phyloP scores from a whole-genome alignment of 2,888 invertebrate genomes.

The Pandemis cinnamomeana region DNA sequence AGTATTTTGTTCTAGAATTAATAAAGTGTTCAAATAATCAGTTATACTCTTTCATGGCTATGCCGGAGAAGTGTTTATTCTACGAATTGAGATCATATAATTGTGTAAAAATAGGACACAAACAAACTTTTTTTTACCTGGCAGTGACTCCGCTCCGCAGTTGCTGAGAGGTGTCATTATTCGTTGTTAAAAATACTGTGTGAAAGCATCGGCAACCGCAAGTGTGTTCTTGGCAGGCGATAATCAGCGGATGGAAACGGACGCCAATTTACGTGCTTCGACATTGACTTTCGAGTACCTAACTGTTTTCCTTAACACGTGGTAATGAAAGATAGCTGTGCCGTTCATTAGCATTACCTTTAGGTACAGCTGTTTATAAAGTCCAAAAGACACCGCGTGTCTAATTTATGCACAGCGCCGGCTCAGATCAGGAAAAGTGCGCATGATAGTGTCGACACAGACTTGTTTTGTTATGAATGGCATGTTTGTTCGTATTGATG shows the following conservation, averaged over 20 bases:
- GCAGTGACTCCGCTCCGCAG: slow-evolving; percentile 22
- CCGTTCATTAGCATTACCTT: neutral
- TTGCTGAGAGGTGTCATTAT: slow-evolving; percentile 29
- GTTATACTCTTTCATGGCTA: neutral
- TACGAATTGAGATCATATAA: neutral
- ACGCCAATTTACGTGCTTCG: slow-evolving; percentile 21
- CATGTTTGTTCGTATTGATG: neutral
- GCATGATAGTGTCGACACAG: neutral
- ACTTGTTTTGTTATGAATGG: neutral
- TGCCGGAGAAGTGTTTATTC: neutral
- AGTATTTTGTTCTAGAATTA: neutral
- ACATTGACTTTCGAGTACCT: slow-evolving; percentile 34
- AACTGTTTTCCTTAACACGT: slow-evolving; percentile 11
- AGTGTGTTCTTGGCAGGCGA: slow-evolving; percentile 33
- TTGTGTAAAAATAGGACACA: slow-evolving; percentile 11
- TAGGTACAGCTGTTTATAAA: neutral
- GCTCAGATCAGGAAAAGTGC: neutral
- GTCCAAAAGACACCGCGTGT: neutral
- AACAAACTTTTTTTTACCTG: slow-evolving; percentile 28
- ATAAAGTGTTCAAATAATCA: neutral
- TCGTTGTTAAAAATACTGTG: slow-evolving; percentile 32
- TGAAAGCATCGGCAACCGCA: slow-evolving; percentile 12
- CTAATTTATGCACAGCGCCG: neutral
- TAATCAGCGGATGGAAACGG: slow-evolving; percentile 18
- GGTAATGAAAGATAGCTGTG: slow-evolving; percentile 1